A percentile compares a stretch with the other conserved stretches of the same genome.
Conservation (phyloP, 2,113 vertebrate genomes). For the Actenoides lindsayi region DNA sequence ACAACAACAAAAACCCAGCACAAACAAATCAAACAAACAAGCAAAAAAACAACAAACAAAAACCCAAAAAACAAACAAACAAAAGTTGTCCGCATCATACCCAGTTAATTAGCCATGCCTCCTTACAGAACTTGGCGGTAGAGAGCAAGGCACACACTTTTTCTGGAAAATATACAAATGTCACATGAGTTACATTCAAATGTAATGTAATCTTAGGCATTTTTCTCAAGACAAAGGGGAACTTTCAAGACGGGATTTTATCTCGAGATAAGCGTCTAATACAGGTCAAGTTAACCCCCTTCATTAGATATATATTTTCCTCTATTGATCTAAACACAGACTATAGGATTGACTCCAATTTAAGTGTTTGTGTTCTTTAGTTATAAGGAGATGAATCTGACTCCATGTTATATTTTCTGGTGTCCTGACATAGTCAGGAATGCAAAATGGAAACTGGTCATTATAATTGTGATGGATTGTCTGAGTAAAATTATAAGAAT, state of each 20-base stretch:
- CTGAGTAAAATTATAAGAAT: not conserved
- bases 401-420: not conserved
- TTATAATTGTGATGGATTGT: not conserved
- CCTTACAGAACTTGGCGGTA: not conserved
- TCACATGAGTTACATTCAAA: not conserved
- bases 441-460: not conserved
- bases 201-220: rapidly evolving
- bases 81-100: not conserved
- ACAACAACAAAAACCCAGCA: too few relatives aligned
- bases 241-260: not conserved
- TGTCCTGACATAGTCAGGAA: not conserved
- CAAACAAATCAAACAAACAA: not conserved
- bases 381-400: not conserved
- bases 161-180: not conserved
- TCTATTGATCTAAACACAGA: not conserved
- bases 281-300: not conserved
- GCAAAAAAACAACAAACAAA: not conserved
- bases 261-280: not conserved
- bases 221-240: not conserved
- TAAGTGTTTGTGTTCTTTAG: not conserved
- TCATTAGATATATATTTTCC: not conserved
- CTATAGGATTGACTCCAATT: not conserved
- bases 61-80: too few relatives aligned
- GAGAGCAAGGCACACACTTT: not conserved
- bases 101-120: not conserved